These are phyloP conservation scores for Hybognathus amarus DNA, from an alignment of 2,797 vertebrate genomes.

Conservation along the genomic window DNA sequence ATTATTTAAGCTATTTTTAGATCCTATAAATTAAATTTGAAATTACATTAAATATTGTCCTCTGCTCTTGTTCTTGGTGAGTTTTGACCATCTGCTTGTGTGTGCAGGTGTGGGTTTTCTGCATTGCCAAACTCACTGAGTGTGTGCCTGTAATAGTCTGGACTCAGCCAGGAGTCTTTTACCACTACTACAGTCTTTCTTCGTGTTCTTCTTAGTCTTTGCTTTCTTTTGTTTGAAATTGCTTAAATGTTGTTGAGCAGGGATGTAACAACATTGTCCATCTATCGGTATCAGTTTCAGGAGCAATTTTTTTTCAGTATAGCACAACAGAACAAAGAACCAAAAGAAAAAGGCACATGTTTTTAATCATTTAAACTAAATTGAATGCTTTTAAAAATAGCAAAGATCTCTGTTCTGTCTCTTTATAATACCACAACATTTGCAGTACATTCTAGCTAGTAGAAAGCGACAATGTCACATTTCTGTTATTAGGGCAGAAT, in stretches of 20 bases:
- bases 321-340: not conserved
- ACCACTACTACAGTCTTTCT: not conserved
- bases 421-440: not conserved
- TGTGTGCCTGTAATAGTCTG: constrained; percentile 57
- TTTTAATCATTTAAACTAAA: not conserved
- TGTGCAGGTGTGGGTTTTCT: constrained; percentile 57
- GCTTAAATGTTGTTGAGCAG: not conserved
- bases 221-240: not conserved
- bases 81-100: constrained; percentile 41
- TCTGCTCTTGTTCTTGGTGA: not conserved
- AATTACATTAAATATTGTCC: not conserved
- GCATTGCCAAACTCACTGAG: constrained; percentile 65
- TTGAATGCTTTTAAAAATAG: not conserved
- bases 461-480: not conserved
- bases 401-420: not conserved
- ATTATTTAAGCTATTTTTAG: not conserved
- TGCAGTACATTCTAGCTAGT: not conserved
- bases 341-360: not conserved
- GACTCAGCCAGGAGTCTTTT: constrained; percentile 34
- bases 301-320: not conserved
- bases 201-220: constrained; percentile 1
- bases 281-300: not conserved
- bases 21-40: not conserved
- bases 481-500: not conserved
- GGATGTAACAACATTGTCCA: not conserved